Base-by-base conservation (phyloP, 1,140 invertebrate genomes). In the Adoxophyes honmai region DNA sequence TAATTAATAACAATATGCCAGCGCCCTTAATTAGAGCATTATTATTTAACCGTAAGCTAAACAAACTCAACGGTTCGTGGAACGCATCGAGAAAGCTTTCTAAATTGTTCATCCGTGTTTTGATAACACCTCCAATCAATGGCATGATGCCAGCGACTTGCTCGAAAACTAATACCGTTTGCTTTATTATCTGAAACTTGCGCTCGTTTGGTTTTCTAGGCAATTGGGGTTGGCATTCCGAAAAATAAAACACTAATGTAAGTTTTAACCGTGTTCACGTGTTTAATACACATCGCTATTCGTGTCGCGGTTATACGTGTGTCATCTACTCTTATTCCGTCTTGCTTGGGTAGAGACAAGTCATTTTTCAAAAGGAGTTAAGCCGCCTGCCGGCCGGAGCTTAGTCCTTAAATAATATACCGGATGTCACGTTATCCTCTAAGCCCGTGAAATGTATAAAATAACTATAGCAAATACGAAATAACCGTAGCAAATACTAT, bases 341-440 rank as follows among this genome's bases (percentile, higher is more conserved):
- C 48, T 61, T 54, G 55, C 55, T 59, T 55, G 56, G 33, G 55
- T 55, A 51, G 42, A 56, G 59, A 64, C 68, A 48, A 48, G 55
- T 68, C 62, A 67, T 68, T 71, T 71, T 68, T 68, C 64, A 65
- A 62, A 68, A 63, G 62, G 62, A 66, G 65, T 74, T 68, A 68
- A 68, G 38, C 11, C 57, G 10, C 18, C 16, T 60, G 38, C 55
- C 37, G 39, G 14, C 55, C 36, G 21, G 9, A 38, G 48, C 14
- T 70, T 65, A 68, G 67, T 60, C 66, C 57, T 52, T 63, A 16
- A 59, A 64, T 61, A 58, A 65, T 59, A 37, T 9, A 39, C 16
- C 62, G 62, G 60, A 68, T 61, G 61, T 64, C 39, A 48, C 42
- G 42, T 11, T 21, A 5, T 21, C 7, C 18, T n/a, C 16, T 48